phyloP scores from a whole-genome alignment of 2,888 invertebrate species.

The Dermolepida albohirtum region DNA sequence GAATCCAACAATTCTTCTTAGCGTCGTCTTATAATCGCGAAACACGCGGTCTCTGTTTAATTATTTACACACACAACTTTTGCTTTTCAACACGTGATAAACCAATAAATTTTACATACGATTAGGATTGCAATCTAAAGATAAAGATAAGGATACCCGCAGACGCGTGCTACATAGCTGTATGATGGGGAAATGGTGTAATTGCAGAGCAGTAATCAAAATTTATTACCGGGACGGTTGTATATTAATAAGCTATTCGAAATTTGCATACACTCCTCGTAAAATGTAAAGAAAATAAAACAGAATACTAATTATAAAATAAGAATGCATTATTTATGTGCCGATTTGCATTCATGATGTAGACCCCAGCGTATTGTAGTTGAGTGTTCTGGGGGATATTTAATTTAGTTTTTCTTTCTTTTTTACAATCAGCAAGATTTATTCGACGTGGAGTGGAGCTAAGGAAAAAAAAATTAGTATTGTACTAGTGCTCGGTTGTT shows the following conservation, averaged over 20 bases:
- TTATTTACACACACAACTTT: slow-evolving; percentile 20
- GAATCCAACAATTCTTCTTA: neutral
- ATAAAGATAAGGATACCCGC: slow-evolving; percentile 24
- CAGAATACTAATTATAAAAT: slow-evolving; percentile 44
- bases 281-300: slow-evolving; percentile 43
- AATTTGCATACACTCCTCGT: slow-evolving; percentile 40
- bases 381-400: slow-evolving; percentile 26
- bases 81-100: slow-evolving; percentile 35
- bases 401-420: slow-evolving; percentile 26
- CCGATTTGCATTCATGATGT: slow-evolving; percentile 42
- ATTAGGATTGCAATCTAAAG: slow-evolving; percentile 32
- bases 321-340: slow-evolving; percentile 44
- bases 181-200: slow-evolving; percentile 14
- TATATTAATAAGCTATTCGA: slow-evolving; percentile 39
- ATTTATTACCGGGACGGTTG: slow-evolving; percentile 36
- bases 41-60: neutral
- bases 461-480: too few species aligned
- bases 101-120: slow-evolving; percentile 29
- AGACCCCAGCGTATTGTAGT: slow-evolving; percentile 23
- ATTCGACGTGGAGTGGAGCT: neutral
- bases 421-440: slow-evolving; percentile 8
- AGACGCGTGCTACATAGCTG: slow-evolving; percentile 10
- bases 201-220: slow-evolving; percentile 37
- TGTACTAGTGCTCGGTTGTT: neutral
- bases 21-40: neutral